Evolutionary conservation across 2,113 vertebrate genomes (phyloP), one percentile per base, ranked within the genome.

Genomic region (Tamias sibiricus): DNA sequence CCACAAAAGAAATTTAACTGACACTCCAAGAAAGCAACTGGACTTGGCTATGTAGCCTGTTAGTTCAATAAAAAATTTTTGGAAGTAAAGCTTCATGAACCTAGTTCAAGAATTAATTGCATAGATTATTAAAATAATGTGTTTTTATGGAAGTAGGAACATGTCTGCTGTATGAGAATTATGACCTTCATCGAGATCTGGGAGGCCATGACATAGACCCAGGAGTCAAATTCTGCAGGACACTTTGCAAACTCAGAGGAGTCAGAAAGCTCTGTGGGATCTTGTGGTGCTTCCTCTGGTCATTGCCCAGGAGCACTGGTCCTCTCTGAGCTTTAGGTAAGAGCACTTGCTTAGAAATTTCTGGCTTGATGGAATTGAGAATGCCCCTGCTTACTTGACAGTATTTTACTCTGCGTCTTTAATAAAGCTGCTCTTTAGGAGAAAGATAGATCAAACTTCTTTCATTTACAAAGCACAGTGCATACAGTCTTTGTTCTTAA

Each of bases 391-490:
- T 85, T 49, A 59, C n/a, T 40, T 66, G 54, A 64, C 11, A 64
- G n/a, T 30, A n/a, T 87, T 93, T 90, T 54, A 83, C 37, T 84
- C 32, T 88, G 37, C 4, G 62, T 42, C 32, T 87, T 87, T 90
- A 68, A 72, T 91, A 86, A 93, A 62, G 0, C 9, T 75, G 13
- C 17, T 91, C 35, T 94, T 96, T 59, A 75, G 71, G 49, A 83
- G 88, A 90, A 94, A 62, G 35, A 14, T 13, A 32, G 9, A 49
- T 71, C 69, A 54, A 4, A 71, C 54, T 47, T 82, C 24, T 71
- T 90, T 90, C 85, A 85, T 90, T 97, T 95, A 71, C 57, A 93
- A 62, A 75, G 44, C 19, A 37, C 40, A 71, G 19, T 6, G 22
- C 8, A 30, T 13, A 1, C 59, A 59, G 90, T 37, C 12, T 94